A percentile compares a stretch with the other conserved stretches of the same genome.
Conservation (phyloP, 1,140 invertebrate species). For the Nymphalis io region DNA sequence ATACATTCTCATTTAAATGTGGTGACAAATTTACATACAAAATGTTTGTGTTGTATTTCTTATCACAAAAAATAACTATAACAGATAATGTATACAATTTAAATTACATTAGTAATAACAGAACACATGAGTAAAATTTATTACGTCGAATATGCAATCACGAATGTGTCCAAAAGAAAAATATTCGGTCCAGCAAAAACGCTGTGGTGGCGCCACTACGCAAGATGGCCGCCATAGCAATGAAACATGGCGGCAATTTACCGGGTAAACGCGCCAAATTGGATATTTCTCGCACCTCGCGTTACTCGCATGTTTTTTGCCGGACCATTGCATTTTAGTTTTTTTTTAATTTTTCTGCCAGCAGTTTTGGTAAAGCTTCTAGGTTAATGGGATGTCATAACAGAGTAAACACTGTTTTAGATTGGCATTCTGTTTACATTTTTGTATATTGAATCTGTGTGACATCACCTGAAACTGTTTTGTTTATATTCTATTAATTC, state of each 20-base stretch:
- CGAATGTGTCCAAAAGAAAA: not conserved
- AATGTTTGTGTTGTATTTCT: too few species aligned
- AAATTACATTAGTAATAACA: too few species aligned
- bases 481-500: conserved; percentile 8
- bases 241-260: conserved; percentile 75
- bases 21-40: too few species aligned
- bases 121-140: not conserved
- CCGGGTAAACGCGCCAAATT: conserved; percentile 70
- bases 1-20: too few species aligned
- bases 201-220: conserved; percentile 24
- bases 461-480: not conserved
- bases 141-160: not conserved
- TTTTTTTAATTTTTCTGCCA: conserved; percentile 13
- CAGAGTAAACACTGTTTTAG: conserved; percentile 28
- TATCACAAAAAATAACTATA: too few species aligned
- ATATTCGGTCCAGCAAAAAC: not conserved
- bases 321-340: conserved; percentile 18
- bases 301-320: conserved; percentile 16
- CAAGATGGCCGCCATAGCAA: conserved; percentile 59
- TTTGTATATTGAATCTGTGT: conserved; percentile 1
- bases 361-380: conserved; percentile 22
- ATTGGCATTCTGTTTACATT: conserved; percentile 24
- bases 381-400: conserved; percentile 30
- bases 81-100: too few species aligned
- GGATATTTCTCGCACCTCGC: conserved; percentile 64